Conservation (phyloP, 30 jellyfish, hydroid and myxozoan genomes). For the Clytia hemisphaerica region DNA sequence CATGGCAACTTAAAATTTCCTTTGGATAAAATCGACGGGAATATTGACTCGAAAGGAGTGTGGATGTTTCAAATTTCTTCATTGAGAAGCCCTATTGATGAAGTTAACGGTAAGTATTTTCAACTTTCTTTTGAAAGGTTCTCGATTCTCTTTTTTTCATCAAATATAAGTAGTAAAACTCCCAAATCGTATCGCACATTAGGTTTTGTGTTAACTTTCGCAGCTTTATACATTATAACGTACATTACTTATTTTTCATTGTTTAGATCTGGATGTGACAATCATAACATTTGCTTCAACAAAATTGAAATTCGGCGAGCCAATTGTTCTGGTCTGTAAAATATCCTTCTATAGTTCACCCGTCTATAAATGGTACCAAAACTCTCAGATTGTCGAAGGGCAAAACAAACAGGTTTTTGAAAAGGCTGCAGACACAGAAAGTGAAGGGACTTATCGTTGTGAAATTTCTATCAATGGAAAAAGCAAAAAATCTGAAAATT, state of each 20-base stretch:
- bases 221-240: neutral
- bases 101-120: slow-evolving; percentile 10
- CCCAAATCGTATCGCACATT: neutral
- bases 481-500: no score
- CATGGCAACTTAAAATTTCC: slow-evolving; percentile 22
- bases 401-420: slow-evolving; percentile 1
- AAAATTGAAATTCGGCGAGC: slow-evolving; percentile 11
- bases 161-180: neutral
- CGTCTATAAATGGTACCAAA: slow-evolving; percentile 5
- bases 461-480: slow-evolving; percentile 2
- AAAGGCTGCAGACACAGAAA: neutral
- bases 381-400: neutral
- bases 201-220: neutral
- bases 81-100: neutral
- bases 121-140: neutral
- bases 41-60: slow-evolving; percentile 29
- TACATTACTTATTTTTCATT: no score
- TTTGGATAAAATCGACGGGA: slow-evolving; percentile 28
- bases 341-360: neutral
- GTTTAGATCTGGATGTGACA: neutral
- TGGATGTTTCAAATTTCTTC: slow-evolving; percentile 31
- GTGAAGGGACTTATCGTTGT: slow-evolving; percentile 25
- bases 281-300: neutral
- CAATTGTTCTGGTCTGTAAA: slow-evolving; percentile 22
- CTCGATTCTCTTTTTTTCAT: neutral